phyloP scores from a whole-genome alignment of 23 tunicate genomes.

The Clavelina lepadiformis region DNA sequence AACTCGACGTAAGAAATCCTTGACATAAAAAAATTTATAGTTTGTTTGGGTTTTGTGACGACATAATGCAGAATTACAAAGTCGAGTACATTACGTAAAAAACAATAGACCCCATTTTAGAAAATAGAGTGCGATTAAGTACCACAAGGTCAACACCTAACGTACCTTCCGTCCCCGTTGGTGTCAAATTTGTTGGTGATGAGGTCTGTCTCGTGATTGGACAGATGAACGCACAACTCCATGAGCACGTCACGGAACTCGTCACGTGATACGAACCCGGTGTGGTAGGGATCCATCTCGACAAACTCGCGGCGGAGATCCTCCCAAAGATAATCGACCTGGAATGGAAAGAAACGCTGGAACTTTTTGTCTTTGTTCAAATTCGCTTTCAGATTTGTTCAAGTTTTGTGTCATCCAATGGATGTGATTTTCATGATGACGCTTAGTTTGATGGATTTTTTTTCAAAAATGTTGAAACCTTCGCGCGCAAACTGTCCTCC shows the following conservation, averaged over 20 bases:
- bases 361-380: no score
- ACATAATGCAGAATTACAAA: neutral
- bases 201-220: constrained; percentile 81
- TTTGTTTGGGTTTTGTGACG: neutral
- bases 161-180: constrained; percentile 70
- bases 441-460: no score
- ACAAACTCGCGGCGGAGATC: constrained; percentile 87
- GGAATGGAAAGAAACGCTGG: neutral
- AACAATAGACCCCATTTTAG: neutral
- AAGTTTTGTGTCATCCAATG: no score
- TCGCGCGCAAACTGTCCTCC: constrained; percentile 85
- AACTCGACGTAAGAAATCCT: constrained; percentile 96
- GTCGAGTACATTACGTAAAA: neutral
- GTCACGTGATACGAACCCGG: constrained; percentile 84
- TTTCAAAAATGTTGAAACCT: constrained; percentile 48
- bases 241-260: constrained; percentile 84
- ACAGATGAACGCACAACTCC: constrained; percentile 86
- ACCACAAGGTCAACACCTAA: neutral
- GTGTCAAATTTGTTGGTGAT: constrained; percentile 82
- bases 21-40: neutral
- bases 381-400: no score
- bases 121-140: no score
- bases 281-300: constrained; percentile 97
- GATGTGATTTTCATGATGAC: no score
- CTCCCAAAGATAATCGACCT: constrained; percentile 93